Conservation (phyloP, 2,888 invertebrate genomes). For the Ecdyonurus torrentis region DNA sequence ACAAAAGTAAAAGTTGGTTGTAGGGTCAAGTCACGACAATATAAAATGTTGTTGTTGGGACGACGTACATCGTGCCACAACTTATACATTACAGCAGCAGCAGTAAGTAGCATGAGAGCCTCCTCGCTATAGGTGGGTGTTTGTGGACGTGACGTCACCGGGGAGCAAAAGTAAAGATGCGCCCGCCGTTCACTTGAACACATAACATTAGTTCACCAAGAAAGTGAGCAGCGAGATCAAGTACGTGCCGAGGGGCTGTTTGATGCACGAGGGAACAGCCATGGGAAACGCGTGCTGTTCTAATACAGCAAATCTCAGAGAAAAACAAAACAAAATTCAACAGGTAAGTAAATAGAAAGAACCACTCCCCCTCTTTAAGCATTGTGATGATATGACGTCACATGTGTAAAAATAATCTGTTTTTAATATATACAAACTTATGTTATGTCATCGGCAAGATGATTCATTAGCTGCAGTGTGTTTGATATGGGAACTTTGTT, state of each 20-base stretch:
- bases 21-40: background rate
- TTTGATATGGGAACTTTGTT: too few species aligned
- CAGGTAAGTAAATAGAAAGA: background rate
- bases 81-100: too few species aligned
- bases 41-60: too few species aligned
- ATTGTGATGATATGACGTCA: background rate
- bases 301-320: background rate
- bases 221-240: too few species aligned
- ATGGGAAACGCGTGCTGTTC: background rate
- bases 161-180: background rate
- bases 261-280: too few species aligned
- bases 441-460: too few species aligned
- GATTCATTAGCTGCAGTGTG: too few species aligned
- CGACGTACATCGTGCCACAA: too few species aligned
- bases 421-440: too few species aligned
- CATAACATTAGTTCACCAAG: background rate
- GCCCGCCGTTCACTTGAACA: background rate
- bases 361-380: background rate
- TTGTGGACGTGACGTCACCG: background rate
- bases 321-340: background rate
- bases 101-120: background rate
- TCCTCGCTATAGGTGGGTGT: background rate
- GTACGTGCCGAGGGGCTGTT: too few species aligned
- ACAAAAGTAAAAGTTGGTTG: too few species aligned
- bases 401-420: too few species aligned